Percentiles rank a stretch among this genome's conserved stretches.
Evolutionary conservation across 1,140 invertebrate species (phyloP).

Genomic region (Brachionus rubens): DNA sequence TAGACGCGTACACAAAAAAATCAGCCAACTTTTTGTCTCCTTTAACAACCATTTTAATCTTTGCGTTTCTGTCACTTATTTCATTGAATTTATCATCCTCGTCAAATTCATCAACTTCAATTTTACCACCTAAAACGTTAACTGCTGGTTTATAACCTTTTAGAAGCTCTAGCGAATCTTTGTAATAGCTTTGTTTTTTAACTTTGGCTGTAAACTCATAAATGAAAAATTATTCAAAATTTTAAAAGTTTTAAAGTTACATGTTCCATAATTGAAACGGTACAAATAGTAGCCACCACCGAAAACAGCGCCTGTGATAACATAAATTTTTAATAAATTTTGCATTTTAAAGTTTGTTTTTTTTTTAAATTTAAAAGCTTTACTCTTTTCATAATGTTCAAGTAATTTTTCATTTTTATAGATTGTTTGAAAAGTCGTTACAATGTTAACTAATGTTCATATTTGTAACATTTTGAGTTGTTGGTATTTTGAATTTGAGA

Average conservation of each 20-base stretch:
- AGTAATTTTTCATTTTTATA: too few relatives aligned
- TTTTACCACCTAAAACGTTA: not conserved
- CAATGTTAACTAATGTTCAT: too few relatives aligned
- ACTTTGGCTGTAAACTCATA: not conserved
- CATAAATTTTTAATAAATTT: constrained; percentile 21
- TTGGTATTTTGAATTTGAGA: too few relatives aligned
- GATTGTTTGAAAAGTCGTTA: too few relatives aligned
- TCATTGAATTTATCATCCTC: constrained; percentile 19
- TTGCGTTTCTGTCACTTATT: not conserved
- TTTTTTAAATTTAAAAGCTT: not conserved
- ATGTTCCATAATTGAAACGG: not conserved
- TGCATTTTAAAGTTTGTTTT: constrained; percentile 2
- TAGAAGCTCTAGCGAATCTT: not conserved
- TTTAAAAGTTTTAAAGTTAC: not conserved
- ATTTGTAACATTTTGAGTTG: too few relatives aligned
- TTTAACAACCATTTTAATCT: constrained; percentile 20
- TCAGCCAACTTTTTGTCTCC: constrained; percentile 23
- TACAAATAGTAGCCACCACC: constrained; percentile 10
- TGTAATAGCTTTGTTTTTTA: constrained; percentile 6
- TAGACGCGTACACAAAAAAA: constrained; percentile 14
- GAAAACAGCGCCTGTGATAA: not conserved
- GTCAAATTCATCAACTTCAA: constrained; percentile 23
- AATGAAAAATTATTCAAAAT: not conserved
- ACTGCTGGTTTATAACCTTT: constrained; percentile 17
- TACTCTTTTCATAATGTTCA: not conserved